Conservation (phyloP, 2,797 vertebrate species). For the Anabacerthia variegaticeps region DNA sequence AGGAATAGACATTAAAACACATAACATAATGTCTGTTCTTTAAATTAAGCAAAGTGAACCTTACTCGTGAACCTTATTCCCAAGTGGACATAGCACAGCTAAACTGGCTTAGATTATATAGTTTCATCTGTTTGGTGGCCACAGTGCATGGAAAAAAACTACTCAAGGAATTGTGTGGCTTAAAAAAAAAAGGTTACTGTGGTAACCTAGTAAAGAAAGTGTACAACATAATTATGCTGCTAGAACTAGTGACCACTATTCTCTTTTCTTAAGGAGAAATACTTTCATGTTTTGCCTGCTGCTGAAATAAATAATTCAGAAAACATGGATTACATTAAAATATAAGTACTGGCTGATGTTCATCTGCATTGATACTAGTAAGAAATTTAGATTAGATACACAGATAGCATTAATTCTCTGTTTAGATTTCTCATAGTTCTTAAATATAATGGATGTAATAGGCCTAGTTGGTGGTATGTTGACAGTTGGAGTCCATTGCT, state of each 20-base stretch:
- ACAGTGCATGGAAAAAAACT: background rate
- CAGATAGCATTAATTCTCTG: background rate
- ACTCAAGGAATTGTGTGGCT: background rate
- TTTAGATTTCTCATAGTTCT: background rate
- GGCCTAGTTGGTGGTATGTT: background rate
- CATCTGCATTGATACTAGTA: background rate
- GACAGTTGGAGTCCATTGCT: background rate
- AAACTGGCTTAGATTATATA: background rate
- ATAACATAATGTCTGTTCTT: background rate
- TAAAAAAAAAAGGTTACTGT: background rate
- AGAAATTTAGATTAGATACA: background rate
- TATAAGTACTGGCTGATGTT: background rate
- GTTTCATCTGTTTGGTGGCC: background rate
- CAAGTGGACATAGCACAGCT: background rate
- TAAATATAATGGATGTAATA: background rate
- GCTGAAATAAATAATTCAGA: background rate
- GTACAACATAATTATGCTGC: background rate
- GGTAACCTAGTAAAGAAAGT: background rate
- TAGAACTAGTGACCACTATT: background rate
- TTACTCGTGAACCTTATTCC: background rate
- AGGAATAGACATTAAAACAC: background rate
- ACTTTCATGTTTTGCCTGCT: background rate
- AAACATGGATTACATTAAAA: background rate
- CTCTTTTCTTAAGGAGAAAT: background rate
- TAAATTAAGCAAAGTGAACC: background rate